phyloP scores from a whole-genome alignment of 2,113 vertebrate species.

The Pavo muticus region DNA sequence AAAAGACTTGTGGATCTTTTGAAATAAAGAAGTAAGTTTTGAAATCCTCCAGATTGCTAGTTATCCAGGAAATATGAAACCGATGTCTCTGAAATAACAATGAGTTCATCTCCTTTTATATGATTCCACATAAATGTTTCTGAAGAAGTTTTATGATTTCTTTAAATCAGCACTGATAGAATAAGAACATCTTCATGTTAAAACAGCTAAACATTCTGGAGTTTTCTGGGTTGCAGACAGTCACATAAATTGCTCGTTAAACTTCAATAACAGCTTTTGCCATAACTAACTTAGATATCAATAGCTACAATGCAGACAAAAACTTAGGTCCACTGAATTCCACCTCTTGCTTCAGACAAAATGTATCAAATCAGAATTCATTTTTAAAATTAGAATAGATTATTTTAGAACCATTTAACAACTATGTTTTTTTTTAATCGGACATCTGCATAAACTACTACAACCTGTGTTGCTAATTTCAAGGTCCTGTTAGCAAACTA shows the following conservation, averaged over 20 bases:
- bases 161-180: neutral
- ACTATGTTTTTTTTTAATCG: neutral
- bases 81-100: neutral
- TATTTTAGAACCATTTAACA: neutral
- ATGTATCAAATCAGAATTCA: neutral
- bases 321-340: neutral
- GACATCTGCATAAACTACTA: neutral
- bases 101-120: neutral
- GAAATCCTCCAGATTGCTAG: neutral
- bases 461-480: neutral
- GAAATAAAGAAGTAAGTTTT: neutral
- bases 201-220: neutral
- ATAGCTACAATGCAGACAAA: neutral
- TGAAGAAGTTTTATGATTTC: neutral
- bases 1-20: neutral
- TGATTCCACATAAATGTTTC: neutral
- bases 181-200: neutral
- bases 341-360: neutral
- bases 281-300: neutral
- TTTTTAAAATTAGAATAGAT: neutral
- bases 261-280: neutral
- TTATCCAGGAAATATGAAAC: neutral
- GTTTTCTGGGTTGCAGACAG: neutral
- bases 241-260: neutral
- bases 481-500: neutral